A percentile compares a stretch with the other conserved stretches of the same genome.
phyloP scores from a whole-genome alignment of 2,888 invertebrate genomes.

The Pecten maximus region DNA sequence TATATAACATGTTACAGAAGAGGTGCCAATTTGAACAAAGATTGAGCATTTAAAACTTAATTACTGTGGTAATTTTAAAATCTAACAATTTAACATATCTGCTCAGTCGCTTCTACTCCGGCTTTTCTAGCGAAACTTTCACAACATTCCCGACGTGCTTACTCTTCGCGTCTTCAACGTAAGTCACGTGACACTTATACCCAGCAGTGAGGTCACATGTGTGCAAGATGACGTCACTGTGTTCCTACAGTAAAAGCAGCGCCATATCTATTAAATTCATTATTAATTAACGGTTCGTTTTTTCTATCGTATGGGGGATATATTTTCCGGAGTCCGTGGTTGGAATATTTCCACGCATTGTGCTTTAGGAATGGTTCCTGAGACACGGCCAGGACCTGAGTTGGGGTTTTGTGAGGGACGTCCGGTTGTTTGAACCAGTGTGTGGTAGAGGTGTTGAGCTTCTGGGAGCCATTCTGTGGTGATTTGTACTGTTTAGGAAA shows the following conservation, averaged over 20 bases:
- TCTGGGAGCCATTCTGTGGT: conserved; percentile 60
- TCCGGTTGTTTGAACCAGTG: conserved; percentile 64
- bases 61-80: neutral
- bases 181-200: neutral
- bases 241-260: conserved; percentile 62
- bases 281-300: conserved; percentile 61
- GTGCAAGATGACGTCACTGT: neutral
- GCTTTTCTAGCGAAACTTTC: neutral
- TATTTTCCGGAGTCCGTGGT: conserved; percentile 71
- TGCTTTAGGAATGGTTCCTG: conserved; percentile 77
- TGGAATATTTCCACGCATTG: conserved; percentile 78
- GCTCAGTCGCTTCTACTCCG: neutral
- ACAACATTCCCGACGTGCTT: neutral
- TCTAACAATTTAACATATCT: neutral
- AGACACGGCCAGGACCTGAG: conserved; percentile 75
- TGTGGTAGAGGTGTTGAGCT: conserved; percentile 70
- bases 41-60: conserved; percentile 35
- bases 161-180: neutral
- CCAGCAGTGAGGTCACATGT: neutral
- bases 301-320: conserved; percentile 74
- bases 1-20: neutral
- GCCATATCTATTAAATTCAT: conserved; percentile 68
- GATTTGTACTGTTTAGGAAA: conserved; percentile 68
- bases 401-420: conserved; percentile 66
- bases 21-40: neutral